Conservation (phyloP, 2,888 invertebrate genomes). For the Thera britannica region DNA sequence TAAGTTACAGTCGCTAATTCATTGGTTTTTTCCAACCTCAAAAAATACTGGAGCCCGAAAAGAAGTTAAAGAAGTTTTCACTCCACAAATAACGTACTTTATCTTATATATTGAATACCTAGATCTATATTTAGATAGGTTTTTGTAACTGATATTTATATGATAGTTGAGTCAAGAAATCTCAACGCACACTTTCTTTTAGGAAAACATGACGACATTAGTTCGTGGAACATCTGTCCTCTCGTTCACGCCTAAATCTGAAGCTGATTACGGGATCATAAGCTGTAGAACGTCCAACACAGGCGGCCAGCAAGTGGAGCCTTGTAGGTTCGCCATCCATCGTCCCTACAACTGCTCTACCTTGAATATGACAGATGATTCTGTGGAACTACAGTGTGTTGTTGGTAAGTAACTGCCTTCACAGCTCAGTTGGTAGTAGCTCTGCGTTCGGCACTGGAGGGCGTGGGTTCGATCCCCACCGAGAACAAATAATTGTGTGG, state of each 20-base stretch:
- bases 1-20: no score
- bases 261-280: constrained; percentile 90
- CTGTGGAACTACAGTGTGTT: constrained; percentile 89
- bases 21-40: no score
- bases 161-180: background rate
- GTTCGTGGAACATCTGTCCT: constrained; percentile 87
- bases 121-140: no score
- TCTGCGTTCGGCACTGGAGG: no score
- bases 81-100: no score
- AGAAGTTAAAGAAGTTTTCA: no score
- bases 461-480: no score
- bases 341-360: constrained; percentile 91
- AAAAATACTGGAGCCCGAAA: no score
- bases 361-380: constrained; percentile 91
- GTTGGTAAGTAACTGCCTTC: constrained; percentile 67
- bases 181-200: constrained; percentile 7
- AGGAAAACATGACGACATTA: constrained; percentile 82
- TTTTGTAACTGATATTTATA: background rate
- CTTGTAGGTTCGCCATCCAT: constrained; percentile 90
- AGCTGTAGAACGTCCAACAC: constrained; percentile 90
- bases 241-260: constrained; percentile 90
- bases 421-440: no score
- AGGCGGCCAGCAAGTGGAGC: constrained; percentile 89
- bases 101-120: no score
- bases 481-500: no score